A percentile compares a stretch with the other conserved stretches of the same genome.
Conservation (phyloP, 2,113 vertebrate species). For the Elgaria multicarinata region DNA sequence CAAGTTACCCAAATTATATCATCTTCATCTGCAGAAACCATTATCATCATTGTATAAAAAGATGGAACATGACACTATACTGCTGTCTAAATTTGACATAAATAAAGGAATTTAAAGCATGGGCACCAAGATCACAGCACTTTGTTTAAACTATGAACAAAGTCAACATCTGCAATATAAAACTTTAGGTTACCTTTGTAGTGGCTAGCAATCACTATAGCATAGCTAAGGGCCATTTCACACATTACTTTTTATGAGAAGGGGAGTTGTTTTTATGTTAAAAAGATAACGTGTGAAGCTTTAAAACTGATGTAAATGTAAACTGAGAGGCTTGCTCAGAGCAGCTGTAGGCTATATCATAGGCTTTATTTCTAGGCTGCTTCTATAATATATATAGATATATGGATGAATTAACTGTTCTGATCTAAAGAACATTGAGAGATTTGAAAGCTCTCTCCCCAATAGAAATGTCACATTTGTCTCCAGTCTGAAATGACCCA, state of each 20-base stretch:
- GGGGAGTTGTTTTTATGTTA: neutral
- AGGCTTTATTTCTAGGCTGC: neutral
- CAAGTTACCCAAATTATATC: slow-evolving; percentile 42
- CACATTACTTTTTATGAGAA: neutral
- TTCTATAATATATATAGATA: neutral
- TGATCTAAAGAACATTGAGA: neutral
- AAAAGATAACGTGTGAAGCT: neutral
- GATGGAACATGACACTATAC: rapidly evolving
- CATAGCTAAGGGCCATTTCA: neutral
- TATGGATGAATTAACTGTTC: neutral
- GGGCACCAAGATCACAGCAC: neutral
- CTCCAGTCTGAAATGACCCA: slow-evolving; percentile 20
- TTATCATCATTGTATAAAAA: slow-evolving; percentile 16
- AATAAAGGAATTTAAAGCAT: neutral
- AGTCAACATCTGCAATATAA: neutral
- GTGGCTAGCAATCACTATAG: neutral
- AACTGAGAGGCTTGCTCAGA: neutral
- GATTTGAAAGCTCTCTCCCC: neutral
- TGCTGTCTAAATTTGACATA: slow-evolving; percentile 9
- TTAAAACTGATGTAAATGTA: neutral
- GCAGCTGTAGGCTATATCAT: neutral
- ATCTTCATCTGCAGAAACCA: slow-evolving; percentile 9
- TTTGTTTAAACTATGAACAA: neutral
- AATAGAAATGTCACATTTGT: neutral
- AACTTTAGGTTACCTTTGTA: neutral